Base-by-base conservation (phyloP, 2,113 vertebrate genomes). In the Ascaphus truei region DNA sequence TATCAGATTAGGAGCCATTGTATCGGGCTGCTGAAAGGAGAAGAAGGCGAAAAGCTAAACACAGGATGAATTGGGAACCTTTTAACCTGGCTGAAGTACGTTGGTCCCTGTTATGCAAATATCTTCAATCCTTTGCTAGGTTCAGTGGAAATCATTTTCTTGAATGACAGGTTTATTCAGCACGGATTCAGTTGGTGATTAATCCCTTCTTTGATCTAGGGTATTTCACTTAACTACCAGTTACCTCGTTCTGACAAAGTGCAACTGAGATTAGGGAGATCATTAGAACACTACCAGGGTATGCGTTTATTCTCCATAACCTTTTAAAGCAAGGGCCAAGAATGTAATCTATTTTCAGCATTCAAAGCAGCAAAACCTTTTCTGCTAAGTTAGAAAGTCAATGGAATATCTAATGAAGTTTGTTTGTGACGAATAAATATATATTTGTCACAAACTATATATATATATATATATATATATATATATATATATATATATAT, bases 161-260 rank as follows among this genome's bases (percentile, higher is more conserved):
- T 92, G 91, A 92, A 92, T 92, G 91, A 91, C 91, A 92, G 91
- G 90, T 91, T 92, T 91, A 92, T 91, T 92, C 90, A 91, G 88
- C 83, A 41, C 77, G 88, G 89, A 90, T 92, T 91, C 87, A 85
- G 88, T 86, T 87, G 88, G 88, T 83, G 85, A 91, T 91, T 92
- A 92, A 92, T 92, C 91, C 91, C 84, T 58, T 88, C 91, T 92
- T 92, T 92, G 91, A 92, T 92, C 91, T 91, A 91, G 88, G 90
- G 88, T 90, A 91, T 91, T 92, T 91, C 88, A 88, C 87, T 91
- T 91, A 91, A 92, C 89, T 87, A 91, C 83, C 90, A 89, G 91
- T 91, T 92, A 90, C 90, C 88, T 88, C 87, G 81, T 86, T 89
- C 87, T 91, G 88, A 92, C 90, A 91, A 89, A 92, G 90, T 91